Percentiles rank a stretch among this genome's conserved stretches.
phyloP scores from a whole-genome alignment of 2,797 vertebrate genomes.

The Rhinophrynus dorsalis region DNA sequence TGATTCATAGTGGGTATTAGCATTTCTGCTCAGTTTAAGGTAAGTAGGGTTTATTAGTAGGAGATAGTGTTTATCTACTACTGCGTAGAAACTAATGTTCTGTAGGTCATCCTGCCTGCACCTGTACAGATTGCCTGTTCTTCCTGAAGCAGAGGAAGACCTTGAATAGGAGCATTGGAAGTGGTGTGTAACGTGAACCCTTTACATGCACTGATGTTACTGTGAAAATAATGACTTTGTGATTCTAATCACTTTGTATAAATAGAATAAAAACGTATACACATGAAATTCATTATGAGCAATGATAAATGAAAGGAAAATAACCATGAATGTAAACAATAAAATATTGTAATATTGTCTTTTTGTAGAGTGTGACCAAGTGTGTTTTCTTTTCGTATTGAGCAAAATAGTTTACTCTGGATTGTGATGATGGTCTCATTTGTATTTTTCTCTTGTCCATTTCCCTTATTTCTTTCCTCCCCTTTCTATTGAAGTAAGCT shows the following conservation, averaged over 20 bases:
- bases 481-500: too few species aligned
- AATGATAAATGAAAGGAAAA: constrained; percentile 8
- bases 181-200: constrained; percentile 3
- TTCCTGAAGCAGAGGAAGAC: too few species aligned
- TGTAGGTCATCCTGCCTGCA: too few species aligned
- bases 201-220: constrained; percentile 33
- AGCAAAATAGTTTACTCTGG: not conserved
- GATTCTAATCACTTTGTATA: constrained; percentile 24
- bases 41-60: too few species aligned
- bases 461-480: too few species aligned
- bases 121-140: too few species aligned
- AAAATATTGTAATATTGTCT: constrained; percentile 19
- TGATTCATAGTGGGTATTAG: too few species aligned
- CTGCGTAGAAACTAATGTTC: too few species aligned
- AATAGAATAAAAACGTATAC: constrained; percentile 4
- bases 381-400: not conserved
- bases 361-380: not conserved
- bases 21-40: too few species aligned
- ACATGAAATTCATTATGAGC: constrained; percentile 21
- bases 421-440: not conserved
- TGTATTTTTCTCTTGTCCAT: too few species aligned
- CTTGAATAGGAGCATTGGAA: too few species aligned
- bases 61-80: too few species aligned
- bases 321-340: constrained; percentile 45
- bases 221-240: constrained; percentile 37